Percentiles rank a stretch among this genome's conserved stretches.
Evolutionary conservation across 2,888 invertebrate species (phyloP).

Genomic region (Loripinus fragilis): DNA sequence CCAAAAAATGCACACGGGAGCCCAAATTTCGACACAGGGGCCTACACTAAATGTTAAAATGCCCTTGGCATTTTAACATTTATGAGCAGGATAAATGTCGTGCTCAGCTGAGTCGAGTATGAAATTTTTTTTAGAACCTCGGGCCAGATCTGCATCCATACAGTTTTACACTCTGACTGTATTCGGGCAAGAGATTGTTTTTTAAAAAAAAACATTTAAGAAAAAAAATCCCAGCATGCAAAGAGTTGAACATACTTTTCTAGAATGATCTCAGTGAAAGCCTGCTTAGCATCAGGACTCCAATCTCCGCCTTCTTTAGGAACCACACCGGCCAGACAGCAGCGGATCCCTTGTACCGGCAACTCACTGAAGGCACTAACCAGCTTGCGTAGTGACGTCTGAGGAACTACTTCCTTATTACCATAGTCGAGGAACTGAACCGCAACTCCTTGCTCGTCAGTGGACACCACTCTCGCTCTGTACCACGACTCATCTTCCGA

Average conservation of each 20-base stretch:
- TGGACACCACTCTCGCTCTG: constrained; percentile 63
- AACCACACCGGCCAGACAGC: constrained; percentile 69
- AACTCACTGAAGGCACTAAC: constrained; percentile 69
- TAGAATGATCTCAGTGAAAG: constrained; percentile 62
- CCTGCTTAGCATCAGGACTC: constrained; percentile 63
- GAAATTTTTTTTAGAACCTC: too few relatives aligned
- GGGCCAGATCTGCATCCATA: too few relatives aligned
- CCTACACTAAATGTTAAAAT: too few relatives aligned
- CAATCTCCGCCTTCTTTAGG: constrained; percentile 60
- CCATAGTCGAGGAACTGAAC: constrained; percentile 82
- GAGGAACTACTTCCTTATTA: constrained; percentile 71
- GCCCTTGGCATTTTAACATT: too few relatives aligned
- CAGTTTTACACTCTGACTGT: too few relatives aligned
- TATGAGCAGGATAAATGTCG: too few relatives aligned
- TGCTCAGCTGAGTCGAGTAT: too few relatives aligned
- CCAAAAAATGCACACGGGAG: too few relatives aligned
- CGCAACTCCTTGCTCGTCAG: constrained; percentile 41
- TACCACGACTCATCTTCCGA: constrained; percentile 79
- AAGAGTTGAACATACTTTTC: constrained; percentile 71
- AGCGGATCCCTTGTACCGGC: constrained; percentile 76
- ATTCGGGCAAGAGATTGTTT: too few relatives aligned
- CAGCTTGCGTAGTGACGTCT: constrained; percentile 70
- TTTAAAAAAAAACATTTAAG: too few relatives aligned
- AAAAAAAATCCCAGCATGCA: too few relatives aligned
- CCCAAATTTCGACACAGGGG: too few relatives aligned